Evolutionary conservation across 2,888 invertebrate species (phyloP), one percentile per base, ranked within the genome.

Genomic region (Melinaea menophilus): DNA sequence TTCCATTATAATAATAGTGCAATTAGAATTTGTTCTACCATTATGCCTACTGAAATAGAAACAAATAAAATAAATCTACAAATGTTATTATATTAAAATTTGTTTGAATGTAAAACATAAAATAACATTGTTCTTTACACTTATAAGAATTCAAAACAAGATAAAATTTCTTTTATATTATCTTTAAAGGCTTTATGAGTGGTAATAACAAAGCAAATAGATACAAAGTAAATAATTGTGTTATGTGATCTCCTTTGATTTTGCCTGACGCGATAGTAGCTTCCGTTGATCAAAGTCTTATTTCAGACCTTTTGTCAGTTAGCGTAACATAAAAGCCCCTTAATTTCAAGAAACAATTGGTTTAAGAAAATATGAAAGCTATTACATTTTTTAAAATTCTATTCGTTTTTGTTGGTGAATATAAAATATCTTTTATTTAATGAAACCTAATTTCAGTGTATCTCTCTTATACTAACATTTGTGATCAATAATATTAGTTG

Each of bases 161-260:
- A 41, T 41, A 9, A 9, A 41, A 41, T 41, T 41, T 9, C 7
- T 41, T 41, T 41, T 41, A 41, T 51, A 13, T 22, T 51, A 4
- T 51, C 2, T 22, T 22, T 13, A 51, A 51, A 51, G 31, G 22
- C 51, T 13, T 51, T 51, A 31, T 31, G 9, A 22, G 9, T 51
- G 22, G 51, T 9, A 22, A 51, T 51, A 51, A 22, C 48, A 51
- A 22, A 51, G 51, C 51, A 51, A 51, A 51, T 51, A 51, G 51
- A 51, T 51, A 51, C 51, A 51, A 51, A 51, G 51, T 51, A 51
- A 51, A 22, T 51, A 51, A 51, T 51, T 51, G 51, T 51, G 51
- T 51, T 51, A 51, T 51, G 31, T 51, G 51, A 31, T 51, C 22
- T 22, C 11, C 51, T 51, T 51, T 51, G 22, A 31, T 51, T 51